Base-by-base conservation (phyloP, 2,888 invertebrate genomes). In the Clunio marinus region DNA sequence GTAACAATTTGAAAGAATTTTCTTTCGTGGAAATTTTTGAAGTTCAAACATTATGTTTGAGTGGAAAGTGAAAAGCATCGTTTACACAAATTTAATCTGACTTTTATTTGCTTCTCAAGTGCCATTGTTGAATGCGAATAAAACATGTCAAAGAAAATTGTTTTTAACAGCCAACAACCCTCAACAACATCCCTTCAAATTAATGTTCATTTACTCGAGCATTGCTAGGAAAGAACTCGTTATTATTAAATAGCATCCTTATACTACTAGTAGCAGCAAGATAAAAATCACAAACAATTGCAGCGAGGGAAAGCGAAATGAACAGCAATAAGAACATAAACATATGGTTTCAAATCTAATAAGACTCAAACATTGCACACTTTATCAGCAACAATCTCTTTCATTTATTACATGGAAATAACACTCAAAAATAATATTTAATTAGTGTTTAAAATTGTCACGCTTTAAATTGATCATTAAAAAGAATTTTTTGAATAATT, bases 161-260 rank as follows among this genome's bases (percentile, higher is more conserved):
- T 66, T 55, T 28, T 66, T 15, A 32, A 20, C 27, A 57, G 20
- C 28, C 51, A 22, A 28, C 32, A 66, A 66, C 66, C 66, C 66
- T 66, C 66, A 66, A 51, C n/a, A 66, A 32, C 45, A 55, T 51
- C 66, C 66, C 51, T 35, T 66, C 66, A 66, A 66, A 66, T 66
- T 66, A 66, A 66, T 55, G 66, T 51, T 66, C 66, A 32, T 66
- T 66, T 63, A 27, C 27, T 27, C 3, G 57, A 27, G 25, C 25
- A n/a, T n/a, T n/a, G n/a, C n/a, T 25, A 17, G 5, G 22, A 57
- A 15, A 35, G 35, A 59, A 32, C 66, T 66, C 55, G 66, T 66
- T 66, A 66, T 65, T 66, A 66, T 66, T 66, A 66, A 66, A 66
- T 66, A 66, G 66, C 66, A 55, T 66, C 66, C 66, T 66, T 55